These are phyloP conservation scores for Regulus satrapa DNA, from an alignment of 2,113 vertebrate species.

Conservation along the genomic window DNA sequence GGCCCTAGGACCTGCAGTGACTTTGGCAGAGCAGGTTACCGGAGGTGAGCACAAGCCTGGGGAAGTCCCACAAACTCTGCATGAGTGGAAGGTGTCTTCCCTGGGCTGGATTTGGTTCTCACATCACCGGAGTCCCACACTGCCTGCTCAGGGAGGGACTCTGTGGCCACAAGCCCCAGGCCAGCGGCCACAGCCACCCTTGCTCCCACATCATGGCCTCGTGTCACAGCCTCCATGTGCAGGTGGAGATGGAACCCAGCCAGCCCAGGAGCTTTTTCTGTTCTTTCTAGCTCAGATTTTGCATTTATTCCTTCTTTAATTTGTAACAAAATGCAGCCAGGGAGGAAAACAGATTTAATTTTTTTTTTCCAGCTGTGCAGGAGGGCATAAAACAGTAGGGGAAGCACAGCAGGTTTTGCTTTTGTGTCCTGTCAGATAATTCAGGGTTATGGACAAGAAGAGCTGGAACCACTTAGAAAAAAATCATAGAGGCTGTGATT, in stretches of 20 bases:
- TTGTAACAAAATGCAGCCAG: neutral
- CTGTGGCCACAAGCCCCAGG: neutral
- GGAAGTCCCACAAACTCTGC: neutral
- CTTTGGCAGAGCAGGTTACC: neutral
- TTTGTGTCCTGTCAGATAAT: neutral
- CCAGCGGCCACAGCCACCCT: neutral
- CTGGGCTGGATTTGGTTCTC: neutral
- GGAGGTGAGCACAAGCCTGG: neutral
- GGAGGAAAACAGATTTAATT: neutral
- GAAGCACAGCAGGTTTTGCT: neutral
- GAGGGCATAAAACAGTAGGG: neutral
- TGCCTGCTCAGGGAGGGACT: neutral
- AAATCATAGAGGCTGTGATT: neutral
- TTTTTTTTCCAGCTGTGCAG: neutral
- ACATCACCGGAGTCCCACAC: fast-evolving
- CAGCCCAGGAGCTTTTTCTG: neutral
- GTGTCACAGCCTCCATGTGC: neutral
- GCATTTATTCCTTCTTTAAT: neutral
- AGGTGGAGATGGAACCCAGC: neutral
- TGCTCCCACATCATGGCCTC: neutral
- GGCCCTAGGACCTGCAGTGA: neutral
- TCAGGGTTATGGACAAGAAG: neutral
- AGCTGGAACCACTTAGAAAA: neutral
- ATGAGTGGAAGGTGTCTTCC: fast-evolving
- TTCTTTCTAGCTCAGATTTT: neutral